Conservation (phyloP, 1,140 invertebrate species). For the Hetaerina americana region DNA sequence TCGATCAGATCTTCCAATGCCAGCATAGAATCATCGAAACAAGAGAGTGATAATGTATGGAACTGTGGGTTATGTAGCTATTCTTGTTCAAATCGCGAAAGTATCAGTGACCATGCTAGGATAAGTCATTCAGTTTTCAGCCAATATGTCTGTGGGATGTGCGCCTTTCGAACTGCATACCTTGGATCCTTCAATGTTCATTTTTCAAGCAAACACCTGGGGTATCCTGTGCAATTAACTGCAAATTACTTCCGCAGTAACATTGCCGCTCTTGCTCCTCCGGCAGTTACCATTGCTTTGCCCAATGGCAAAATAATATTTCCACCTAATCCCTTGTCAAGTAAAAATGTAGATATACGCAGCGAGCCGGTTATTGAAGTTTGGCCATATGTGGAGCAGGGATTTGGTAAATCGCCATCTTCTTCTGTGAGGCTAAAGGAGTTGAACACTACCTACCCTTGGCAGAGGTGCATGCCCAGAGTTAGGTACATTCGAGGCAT, state of each 20-base stretch:
- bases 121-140: conserved; percentile 42
- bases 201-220: conserved; percentile 33
- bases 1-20: conserved; percentile 2
- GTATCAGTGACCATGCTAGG: conserved; percentile 41
- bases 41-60: conserved; percentile 43
- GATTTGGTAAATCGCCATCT: not conserved
- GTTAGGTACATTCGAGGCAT: conserved; percentile 46
- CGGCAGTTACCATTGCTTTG: not conserved
- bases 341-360: conserved; percentile 4
- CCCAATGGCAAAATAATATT: not conserved
- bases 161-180: conserved; percentile 40
- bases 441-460: conserved; percentile 43
- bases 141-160: conserved; percentile 52
- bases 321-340: not conserved
- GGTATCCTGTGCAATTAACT: conserved; percentile 17
- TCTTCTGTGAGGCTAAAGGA: conserved; percentile 10
- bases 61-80: conserved; percentile 52
- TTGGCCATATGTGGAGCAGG: not conserved
- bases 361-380: conserved; percentile 1
- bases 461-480: conserved; percentile 37
- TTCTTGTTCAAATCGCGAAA: conserved; percentile 40
- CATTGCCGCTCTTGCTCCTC: not conserved
- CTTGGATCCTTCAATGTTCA: conserved; percentile 43
- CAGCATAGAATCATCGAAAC: conserved; percentile 11
- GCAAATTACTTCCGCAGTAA: not conserved